Conservation (phyloP, 2,888 invertebrate genomes). For the Xestia sexstrigata region DNA sequence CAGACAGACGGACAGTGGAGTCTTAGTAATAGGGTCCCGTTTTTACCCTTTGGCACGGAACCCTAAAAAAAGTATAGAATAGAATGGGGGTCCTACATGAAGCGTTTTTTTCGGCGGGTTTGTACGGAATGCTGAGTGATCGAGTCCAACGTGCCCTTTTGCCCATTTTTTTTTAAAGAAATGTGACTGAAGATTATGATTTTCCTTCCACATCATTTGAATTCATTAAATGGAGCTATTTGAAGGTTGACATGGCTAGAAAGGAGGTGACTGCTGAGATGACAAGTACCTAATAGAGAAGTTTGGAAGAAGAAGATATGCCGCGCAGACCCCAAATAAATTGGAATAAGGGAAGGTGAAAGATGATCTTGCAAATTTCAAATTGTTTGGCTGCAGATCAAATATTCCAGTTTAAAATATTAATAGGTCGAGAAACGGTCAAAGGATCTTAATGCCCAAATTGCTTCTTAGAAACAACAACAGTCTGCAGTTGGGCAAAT, state of each 20-base stretch:
- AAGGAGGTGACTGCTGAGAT: neutral
- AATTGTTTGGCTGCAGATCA: too few species aligned
- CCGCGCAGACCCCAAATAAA: too few species aligned
- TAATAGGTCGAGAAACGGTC: neutral
- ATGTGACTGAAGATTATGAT: neutral
- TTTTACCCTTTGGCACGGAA: too few species aligned
- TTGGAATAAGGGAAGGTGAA: too few species aligned
- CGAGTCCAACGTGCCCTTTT: neutral
- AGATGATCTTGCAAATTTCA: neutral
- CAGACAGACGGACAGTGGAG: too few species aligned
- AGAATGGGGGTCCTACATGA: neutral
- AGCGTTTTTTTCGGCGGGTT: neutral
- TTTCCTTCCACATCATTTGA: neutral
- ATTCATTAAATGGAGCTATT: neutral
- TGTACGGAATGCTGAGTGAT: neutral
- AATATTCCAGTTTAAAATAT: slow-evolving; percentile 26
- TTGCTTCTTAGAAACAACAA: neutral
- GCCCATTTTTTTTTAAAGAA: neutral
- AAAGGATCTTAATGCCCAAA: neutral
- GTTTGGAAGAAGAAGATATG: neutral
- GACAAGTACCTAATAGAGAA: neutral
- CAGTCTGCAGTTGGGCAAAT: neutral
- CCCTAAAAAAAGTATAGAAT: neutral
- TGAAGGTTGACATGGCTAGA: neutral
- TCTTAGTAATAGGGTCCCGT: too few species aligned